Evolutionary conservation across 2,888 invertebrate genomes (phyloP), one percentile per base, ranked within the genome.

Genomic region (Cetonia aurata): DNA sequence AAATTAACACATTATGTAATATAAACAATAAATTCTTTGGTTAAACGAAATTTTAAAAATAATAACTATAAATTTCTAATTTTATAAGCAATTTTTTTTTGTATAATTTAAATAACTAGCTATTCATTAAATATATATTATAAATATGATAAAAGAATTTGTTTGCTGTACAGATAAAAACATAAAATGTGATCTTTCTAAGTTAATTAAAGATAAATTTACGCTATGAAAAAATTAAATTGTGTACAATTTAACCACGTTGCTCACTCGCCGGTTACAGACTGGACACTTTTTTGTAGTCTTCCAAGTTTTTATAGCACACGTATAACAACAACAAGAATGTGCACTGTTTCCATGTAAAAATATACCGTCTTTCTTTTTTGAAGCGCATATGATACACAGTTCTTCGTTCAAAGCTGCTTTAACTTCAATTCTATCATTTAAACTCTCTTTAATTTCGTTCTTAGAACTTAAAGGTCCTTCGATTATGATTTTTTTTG

Each of bases 311-410:
- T 88, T 89, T 50, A 89, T 86, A 0, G 92, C 91, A 80, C 92
- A 92, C 67, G 86, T 87, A 76, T 92, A 92, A 78, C 92, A 92
- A 74, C 91, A 91, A 78, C 90, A 91, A 73, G 90, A 88, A 72
- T 92, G 92, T 0, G 89, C 89, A 68, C 88, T 88, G 53, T 87
- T 85, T 0, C 90, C 90, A 79, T 92, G 92, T 0, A 91, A 87
- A 77, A 92, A 92, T 44, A 90, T 89, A 0, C 90, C 90, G 67
- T 92, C 88, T 79, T 91, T 92, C 0, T 91, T 90, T 59, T 87
- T 87, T 0, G 84, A 81, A 31, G 87, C 86, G 78, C 92, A 92
- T 15, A 89, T 86, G 31, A 91, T 88, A 78, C 92, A 92, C 78
- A 87, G 72, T 56, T 83, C 79, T 72, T 37, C 37, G 8, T 84